phyloP scores from a whole-genome alignment of 1,140 invertebrate species.

The Lineus longissimus region DNA sequence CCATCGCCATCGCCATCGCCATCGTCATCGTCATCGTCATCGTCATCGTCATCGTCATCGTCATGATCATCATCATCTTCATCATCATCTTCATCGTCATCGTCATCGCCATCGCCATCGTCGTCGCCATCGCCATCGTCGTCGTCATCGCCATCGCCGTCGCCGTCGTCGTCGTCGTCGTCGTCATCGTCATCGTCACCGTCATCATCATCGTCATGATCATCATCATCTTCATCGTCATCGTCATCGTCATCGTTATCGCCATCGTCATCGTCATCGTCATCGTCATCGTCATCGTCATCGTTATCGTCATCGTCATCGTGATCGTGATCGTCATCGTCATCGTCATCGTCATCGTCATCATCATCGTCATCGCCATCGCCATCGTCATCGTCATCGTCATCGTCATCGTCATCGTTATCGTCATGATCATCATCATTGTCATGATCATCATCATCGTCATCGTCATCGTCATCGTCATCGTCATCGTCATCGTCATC shows the following conservation, averaged over 20 bases:
- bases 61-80: too few species aligned
- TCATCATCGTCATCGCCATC: not conserved
- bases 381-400: not conserved
- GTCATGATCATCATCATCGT: too few species aligned
- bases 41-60: not conserved
- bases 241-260: too few species aligned
- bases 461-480: not conserved
- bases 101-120: slow-evolving; percentile 10
- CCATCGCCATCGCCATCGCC: too few species aligned
- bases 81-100: slow-evolving; percentile 12
- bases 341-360: too few species aligned
- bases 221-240: too few species aligned
- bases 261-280: too few species aligned
- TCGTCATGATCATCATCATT: too few species aligned
- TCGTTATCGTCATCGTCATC: too few species aligned
- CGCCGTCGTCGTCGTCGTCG: not conserved
- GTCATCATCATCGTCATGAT: too few species aligned
- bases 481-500: too few species aligned
- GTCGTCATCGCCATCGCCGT: not conserved
- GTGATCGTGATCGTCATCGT: not conserved
- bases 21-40: not conserved
- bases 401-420: not conserved
- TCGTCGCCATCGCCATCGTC: not conserved
- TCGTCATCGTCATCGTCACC: not conserved
- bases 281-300: too few species aligned